Base-by-base conservation (phyloP, 2,797 vertebrate genomes). In the Pantherophis alleghaniensis region DNA sequence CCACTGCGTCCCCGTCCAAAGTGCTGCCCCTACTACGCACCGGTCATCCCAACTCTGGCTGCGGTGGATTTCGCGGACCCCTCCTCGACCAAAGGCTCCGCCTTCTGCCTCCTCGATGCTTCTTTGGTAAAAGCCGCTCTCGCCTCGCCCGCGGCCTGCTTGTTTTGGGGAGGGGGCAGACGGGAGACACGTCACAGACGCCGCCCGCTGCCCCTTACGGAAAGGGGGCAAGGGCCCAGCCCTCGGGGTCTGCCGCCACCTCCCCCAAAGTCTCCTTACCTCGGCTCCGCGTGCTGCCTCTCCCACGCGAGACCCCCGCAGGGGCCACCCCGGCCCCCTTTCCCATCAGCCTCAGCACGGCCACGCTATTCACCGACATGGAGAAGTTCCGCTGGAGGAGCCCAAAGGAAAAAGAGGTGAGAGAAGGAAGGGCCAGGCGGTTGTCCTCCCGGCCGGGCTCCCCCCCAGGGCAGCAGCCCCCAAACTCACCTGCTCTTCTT, bases 31-130 rank as follows among this genome's bases (percentile, higher is more conserved):
- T 12, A 32, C 61, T 55, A 92, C 96, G 95, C 96, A 99, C 99
- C 99, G 97, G 97, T 99, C 99, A 51, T 99, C 99, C 99, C 99
- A 99, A 96, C 99, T 99, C 97, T 99, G 99, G 97, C 99, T 99
- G 74, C 99, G 98, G 94, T 99, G 98, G 87, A 99, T 99, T 96
- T 99, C 98, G 90, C 98, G 96, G 59, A 97, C 97, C 4, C 97
- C 97, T 2, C 97, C 98, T 56, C 98, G 98, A 83, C 98, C 97
- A 32, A 99, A 99, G 22, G 98, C 98, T 83, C 98, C 98, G 86
- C 98, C 98, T 42, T 99, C 99, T 0, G 93, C 94, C 14, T 99
- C 99, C 95, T 99, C 99, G 94, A 98, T 97, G 98, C 98, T 98
- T 98, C 99, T 99, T 98, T 99, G 98, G 98, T 99, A 99, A 98